Conservation (phyloP, 2,113 vertebrate genomes). For the Elephas maximus region DNA sequence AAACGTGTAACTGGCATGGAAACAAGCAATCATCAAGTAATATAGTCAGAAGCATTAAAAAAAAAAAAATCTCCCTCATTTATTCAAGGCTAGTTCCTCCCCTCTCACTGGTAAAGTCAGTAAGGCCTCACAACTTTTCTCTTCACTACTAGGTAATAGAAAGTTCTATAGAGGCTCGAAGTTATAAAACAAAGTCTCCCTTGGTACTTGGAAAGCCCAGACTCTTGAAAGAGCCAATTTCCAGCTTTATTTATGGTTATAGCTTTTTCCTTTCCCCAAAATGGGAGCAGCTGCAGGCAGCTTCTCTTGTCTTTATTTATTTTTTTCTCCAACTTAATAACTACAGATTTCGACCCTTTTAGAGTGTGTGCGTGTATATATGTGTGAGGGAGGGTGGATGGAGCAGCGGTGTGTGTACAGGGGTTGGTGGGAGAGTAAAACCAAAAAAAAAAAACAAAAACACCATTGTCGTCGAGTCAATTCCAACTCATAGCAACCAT, state of each 20-base stretch:
- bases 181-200: background rate
- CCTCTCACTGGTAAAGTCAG: background rate
- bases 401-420: fast-evolving
- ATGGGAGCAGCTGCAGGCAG: too few species aligned
- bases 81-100: background rate
- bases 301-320: too few species aligned
- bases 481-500: too few species aligned
- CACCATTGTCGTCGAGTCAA: too few species aligned
- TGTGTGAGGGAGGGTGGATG: fast-evolving
- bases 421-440: background rate
- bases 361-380: fast-evolving
- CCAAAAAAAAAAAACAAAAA: too few species aligned
- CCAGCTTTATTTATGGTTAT: background rate
- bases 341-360: background rate
- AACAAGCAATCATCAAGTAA: background rate
- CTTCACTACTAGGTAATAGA: background rate
- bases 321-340: background rate
- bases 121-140: background rate
- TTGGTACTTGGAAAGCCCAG: background rate
- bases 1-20: background rate
- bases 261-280: background rate
- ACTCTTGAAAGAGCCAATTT: background rate
- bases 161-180: background rate
- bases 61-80: too few species aligned
- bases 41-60: background rate